Evolutionary conservation across 1,140 invertebrate genomes (phyloP).

Genomic region (Neodiprion fabricii): DNA sequence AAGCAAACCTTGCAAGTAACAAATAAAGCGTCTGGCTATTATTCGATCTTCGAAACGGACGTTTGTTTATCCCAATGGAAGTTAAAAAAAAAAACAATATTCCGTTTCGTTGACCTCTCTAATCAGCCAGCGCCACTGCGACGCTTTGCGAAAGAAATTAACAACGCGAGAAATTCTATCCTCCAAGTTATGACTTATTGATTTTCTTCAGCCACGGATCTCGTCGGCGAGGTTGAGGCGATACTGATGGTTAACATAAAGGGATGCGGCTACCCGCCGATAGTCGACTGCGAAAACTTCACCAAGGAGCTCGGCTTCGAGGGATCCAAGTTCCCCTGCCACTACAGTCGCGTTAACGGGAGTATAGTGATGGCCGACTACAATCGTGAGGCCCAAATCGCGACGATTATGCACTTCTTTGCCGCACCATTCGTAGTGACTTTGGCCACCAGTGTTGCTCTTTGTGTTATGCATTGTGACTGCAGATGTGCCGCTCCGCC

Average conservation of each 20-base stretch:
- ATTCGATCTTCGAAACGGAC: too few relatives aligned
- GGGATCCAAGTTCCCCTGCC: constrained; percentile 81
- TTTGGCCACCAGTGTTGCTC: constrained; percentile 79
- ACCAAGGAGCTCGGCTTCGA: constrained; percentile 76
- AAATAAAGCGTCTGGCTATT: too few relatives aligned
- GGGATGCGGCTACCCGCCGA: constrained; percentile 89
- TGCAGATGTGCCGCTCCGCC: constrained; percentile 68
- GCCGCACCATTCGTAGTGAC: constrained; percentile 83
- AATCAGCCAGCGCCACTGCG: too few relatives aligned
- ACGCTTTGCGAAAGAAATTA: too few relatives aligned
- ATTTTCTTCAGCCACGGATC: neutral
- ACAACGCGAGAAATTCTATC: too few relatives aligned
- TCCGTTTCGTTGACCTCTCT: too few relatives aligned
- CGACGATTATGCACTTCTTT: constrained; percentile 80
- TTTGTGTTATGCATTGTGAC: constrained; percentile 86
- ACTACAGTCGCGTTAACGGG: constrained; percentile 82
- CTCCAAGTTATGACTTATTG: too few relatives aligned
- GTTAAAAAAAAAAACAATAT: too few relatives aligned
- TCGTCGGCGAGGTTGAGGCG: constrained; percentile 63
- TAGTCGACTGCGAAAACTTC: constrained; percentile 84
- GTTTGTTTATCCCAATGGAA: too few relatives aligned
- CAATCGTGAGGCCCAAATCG: constrained; percentile 78
- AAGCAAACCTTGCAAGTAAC: too few relatives aligned
- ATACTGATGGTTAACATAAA: constrained; percentile 80
- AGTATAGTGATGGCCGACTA: constrained; percentile 82